A percentile compares a stretch with the other conserved stretches of the same genome.
These are phyloP conservation scores for Menidia menidia DNA, from an alignment of 2,797 vertebrate species.

Conservation along the genomic window DNA sequence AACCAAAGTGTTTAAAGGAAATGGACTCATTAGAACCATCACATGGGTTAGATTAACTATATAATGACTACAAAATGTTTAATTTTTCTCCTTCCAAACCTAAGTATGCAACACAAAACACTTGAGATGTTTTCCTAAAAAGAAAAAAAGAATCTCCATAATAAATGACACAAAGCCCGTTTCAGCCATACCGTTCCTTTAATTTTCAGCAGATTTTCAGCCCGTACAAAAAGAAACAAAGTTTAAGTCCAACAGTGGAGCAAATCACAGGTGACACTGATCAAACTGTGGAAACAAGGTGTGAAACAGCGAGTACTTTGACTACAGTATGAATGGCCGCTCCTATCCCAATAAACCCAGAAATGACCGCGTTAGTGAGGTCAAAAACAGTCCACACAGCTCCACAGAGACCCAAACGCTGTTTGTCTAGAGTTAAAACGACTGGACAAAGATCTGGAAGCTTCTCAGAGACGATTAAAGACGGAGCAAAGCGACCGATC, in stretches of 20 bases:
- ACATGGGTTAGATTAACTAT: too few species aligned
- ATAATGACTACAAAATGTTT: too few species aligned
- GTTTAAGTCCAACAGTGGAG: slow-evolving; percentile 36
- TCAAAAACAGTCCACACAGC: slow-evolving; percentile 13
- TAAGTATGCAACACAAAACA: neutral
- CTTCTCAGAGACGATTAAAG: too few species aligned
- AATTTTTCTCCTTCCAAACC: too few species aligned
- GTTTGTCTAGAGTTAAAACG: too few species aligned
- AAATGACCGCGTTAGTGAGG: neutral
- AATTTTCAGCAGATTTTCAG: slow-evolving; percentile 63
- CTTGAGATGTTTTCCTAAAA: neutral
- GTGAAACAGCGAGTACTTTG: slow-evolving; percentile 44
- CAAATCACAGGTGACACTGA: slow-evolving; percentile 49
- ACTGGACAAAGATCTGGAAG: too few species aligned
- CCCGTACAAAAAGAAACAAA: slow-evolving; percentile 58
- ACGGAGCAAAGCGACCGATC: neutral
- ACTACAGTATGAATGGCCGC: slow-evolving; percentile 15
- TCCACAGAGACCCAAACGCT: slow-evolving; percentile 13
- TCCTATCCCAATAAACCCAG: neutral
- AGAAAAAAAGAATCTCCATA: too few species aligned
- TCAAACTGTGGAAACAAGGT: slow-evolving; percentile 27
- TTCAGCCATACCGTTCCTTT: slow-evolving; percentile 58
- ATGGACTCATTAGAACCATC: too few species aligned
- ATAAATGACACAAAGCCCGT: neutral
- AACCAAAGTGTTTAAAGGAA: too few species aligned